phyloP scores from a whole-genome alignment of 2,888 invertebrate species.

The Nesidiocoris tenuis region DNA sequence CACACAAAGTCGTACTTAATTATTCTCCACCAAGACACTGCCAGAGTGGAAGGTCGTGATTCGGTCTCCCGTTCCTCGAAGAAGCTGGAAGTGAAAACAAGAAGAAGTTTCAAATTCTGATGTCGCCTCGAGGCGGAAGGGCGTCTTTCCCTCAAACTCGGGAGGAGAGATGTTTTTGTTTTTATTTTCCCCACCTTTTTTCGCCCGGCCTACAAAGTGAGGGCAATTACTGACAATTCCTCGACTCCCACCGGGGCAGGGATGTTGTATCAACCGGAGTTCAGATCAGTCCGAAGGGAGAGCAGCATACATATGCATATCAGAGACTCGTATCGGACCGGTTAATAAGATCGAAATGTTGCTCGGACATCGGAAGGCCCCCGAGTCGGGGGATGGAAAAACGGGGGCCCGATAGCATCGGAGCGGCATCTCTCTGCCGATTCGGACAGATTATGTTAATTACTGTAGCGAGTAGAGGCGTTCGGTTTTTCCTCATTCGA shows the following conservation, averaged over 20 bases:
- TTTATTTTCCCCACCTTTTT: background rate
- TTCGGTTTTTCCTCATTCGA: constrained; percentile 22
- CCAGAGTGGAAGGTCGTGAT: constrained; percentile 28
- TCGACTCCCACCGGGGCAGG: constrained; percentile 27
- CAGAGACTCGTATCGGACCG: constrained; percentile 38
- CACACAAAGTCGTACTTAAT: constrained; percentile 38
- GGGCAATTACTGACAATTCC: constrained; percentile 41
- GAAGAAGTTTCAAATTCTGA: constrained; percentile 34
- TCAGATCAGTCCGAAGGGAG: background rate
- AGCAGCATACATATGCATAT: constrained; percentile 37
- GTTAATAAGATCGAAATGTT: constrained; percentile 41
- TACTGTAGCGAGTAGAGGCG: constrained; percentile 35
- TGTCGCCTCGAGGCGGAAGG: constrained; percentile 37
- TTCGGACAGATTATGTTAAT: constrained; percentile 42
- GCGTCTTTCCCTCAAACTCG: constrained; percentile 10
- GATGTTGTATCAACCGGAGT: background rate
- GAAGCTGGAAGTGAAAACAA: background rate
- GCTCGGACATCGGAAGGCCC: constrained; percentile 18
- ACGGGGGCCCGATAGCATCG: constrained; percentile 21
- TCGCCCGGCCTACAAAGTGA: constrained; percentile 13
- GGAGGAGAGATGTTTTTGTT: constrained; percentile 28
- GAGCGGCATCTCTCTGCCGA: constrained; percentile 25
- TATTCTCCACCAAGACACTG: background rate
- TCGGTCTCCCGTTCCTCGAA: constrained; percentile 8
- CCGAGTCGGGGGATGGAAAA: background rate